A percentile compares a stretch with the other conserved stretches of the same genome.
Evolutionary conservation across 1,140 invertebrate species (phyloP).

Genomic region (Psilanteris sp.): DNA sequence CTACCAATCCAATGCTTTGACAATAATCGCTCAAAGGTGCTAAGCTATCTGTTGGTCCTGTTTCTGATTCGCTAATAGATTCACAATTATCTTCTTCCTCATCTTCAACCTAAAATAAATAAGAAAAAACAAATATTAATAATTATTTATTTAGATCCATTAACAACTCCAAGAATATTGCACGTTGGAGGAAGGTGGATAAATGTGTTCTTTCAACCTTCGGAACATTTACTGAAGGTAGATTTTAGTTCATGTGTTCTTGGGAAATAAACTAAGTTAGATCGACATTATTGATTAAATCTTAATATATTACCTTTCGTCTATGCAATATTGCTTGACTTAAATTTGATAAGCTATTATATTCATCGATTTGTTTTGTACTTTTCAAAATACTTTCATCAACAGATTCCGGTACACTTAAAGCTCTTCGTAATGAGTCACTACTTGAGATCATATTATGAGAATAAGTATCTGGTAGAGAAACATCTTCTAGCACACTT

Average conservation of each 20-base stretch:
- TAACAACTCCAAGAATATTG: too few relatives aligned
- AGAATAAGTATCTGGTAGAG: conserved; percentile 83
- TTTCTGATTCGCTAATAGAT: conserved; percentile 75
- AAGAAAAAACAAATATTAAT: too few relatives aligned
- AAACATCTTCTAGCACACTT: conserved; percentile 84
- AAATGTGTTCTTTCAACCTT: too few relatives aligned
- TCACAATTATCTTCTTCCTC: conserved; percentile 76
- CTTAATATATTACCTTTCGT: conserved; percentile 65
- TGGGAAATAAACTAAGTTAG: too few relatives aligned
- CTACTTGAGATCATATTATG: conserved; percentile 85
- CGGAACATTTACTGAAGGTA: too few relatives aligned
- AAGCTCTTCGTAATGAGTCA: conserved; percentile 74
- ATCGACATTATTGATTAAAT: neutral
- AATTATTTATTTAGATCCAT: too few relatives aligned
- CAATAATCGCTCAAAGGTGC: conserved; percentile 72
- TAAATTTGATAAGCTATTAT: conserved; percentile 75
- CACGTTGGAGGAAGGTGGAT: too few relatives aligned
- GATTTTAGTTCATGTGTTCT: too few relatives aligned
- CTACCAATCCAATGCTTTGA: conserved; percentile 81
- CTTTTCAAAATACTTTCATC: conserved; percentile 67
- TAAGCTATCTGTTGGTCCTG: conserved; percentile 68
- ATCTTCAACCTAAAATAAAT: conserved; percentile 70
- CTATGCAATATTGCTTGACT: conserved; percentile 76
- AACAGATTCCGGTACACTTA: conserved; percentile 74
- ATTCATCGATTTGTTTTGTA: conserved; percentile 69